Evolutionary conservation across 1,140 invertebrate genomes (phyloP), one percentile per base, ranked within the genome.

Genomic region (Penaeus vannamei): DNA sequence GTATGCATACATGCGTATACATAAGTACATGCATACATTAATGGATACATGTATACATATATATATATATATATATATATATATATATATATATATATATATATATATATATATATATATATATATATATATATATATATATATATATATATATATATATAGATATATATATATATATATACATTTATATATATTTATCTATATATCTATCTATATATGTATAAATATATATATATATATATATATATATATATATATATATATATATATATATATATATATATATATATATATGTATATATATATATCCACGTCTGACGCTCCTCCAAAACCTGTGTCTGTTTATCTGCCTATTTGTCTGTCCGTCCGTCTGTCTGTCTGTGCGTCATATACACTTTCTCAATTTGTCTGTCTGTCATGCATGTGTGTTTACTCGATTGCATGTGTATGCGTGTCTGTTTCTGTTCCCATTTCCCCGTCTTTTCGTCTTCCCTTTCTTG

Each of bases 61-160:
- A 72, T 72, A 72, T 69, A 69, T 69, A 69, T 69, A 69, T 69
- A 69, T 69, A 69, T 69, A 69, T 19, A 66, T 19, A 66, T 19
- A 66, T 19, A 66, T 19, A 14, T 19, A 66, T 19, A 66, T 19
- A 66, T 19, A 66, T 19, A 66, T 66, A 66, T 19, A 66, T 19
- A 66, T 19, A 66, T 19, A 66, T 19, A 66, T 19, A 66, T 19
- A 66, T 19, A 66, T 19, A 66, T 19, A 66, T 19, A 66, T 19
- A 66, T 19, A 66, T 19, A 66, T 19, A 66, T 19, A 66, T 19
- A 66, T 19, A 66, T 19, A 66, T 19, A 66, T 19, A 66, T 19
- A 66, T 19, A 66, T 19, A 66, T 19, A 66, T 19, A 66, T 19
- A 66, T 19, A 66, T 19, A 66, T 66, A 66, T 66, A 66, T 19